Percentiles rank a stretch among this genome's conserved stretches.
phyloP scores from a whole-genome alignment of 2,113 vertebrate species.

The Vidua chalybeata region DNA sequence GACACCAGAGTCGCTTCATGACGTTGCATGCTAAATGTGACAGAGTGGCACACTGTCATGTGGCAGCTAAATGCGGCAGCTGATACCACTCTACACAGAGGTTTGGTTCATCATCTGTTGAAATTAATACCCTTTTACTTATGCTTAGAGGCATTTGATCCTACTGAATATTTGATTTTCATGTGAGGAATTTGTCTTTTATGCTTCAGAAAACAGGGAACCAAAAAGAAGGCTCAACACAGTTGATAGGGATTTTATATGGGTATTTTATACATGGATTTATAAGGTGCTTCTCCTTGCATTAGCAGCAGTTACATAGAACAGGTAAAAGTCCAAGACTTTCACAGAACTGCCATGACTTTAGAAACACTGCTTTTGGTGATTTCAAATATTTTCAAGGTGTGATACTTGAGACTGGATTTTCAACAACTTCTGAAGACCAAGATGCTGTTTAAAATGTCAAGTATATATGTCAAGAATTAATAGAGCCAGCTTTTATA shows the following conservation, averaged over 20 bases:
- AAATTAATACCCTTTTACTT: background rate
- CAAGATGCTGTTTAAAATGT: background rate
- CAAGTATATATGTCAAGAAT: background rate
- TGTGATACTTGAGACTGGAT: background rate
- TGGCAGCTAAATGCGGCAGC: background rate
- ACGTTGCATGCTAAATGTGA: fast-evolving
- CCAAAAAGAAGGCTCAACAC: background rate
- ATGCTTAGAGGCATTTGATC: background rate
- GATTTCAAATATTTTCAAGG: background rate
- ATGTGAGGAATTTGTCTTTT: background rate
- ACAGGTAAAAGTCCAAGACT: background rate
- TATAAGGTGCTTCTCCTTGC: background rate
- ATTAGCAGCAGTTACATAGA: background rate
- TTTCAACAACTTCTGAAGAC: background rate
- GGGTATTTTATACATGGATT: background rate
- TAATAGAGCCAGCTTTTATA: background rate
- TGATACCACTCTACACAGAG: background rate
- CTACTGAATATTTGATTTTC: background rate
- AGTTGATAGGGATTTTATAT: background rate
- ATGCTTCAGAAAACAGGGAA: background rate
- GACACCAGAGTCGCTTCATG: background rate
- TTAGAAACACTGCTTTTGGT: background rate
- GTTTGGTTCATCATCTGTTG: background rate
- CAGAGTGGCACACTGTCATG: background rate
- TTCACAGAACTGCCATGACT: background rate